These are phyloP conservation scores for Chromobotia macracanthus DNA, from an alignment of 2,797 vertebrate genomes.

Conservation along the genomic window DNA sequence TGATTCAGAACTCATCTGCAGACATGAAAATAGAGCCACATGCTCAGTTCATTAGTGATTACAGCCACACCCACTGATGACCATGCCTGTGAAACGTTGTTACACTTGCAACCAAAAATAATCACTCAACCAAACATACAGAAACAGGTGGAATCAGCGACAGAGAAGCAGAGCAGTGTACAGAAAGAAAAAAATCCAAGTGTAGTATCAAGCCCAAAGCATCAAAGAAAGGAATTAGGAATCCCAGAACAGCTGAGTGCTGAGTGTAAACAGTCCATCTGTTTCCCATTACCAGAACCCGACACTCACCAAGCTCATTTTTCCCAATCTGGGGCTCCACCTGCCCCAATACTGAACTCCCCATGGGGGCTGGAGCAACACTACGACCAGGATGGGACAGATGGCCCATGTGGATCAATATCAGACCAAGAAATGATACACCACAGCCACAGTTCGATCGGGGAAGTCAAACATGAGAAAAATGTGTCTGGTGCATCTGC, in stretches of 20 bases:
- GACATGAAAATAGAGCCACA: constrained; percentile 20
- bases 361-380: constrained; percentile 62
- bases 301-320: constrained; percentile 67
- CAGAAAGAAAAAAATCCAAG: constrained; percentile 48
- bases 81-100: constrained; percentile 32
- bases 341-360: constrained; percentile 59
- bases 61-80: constrained; percentile 39
- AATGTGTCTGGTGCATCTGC: constrained; percentile 62
- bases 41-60: constrained; percentile 34
- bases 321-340: constrained; percentile 66
- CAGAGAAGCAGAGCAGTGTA: constrained; percentile 16
- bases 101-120: constrained; percentile 26
- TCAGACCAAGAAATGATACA: constrained; percentile 55
- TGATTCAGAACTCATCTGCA: background rate
- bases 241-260: constrained; percentile 71
- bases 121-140: constrained; percentile 18
- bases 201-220: constrained; percentile 43
- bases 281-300: constrained; percentile 54
- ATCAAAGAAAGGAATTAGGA: constrained; percentile 63
- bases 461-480: constrained; percentile 57
- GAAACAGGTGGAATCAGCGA: constrained; percentile 31
- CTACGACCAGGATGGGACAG: constrained; percentile 58
- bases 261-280: constrained; percentile 61
- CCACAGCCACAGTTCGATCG: constrained; percentile 56
- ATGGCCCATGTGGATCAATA: constrained; percentile 59